A percentile compares a stretch with the other conserved stretches of the same genome.
These are phyloP conservation scores for Ptilodon capucinus DNA, from an alignment of 2,888 invertebrate genomes.

Conservation along the genomic window DNA sequence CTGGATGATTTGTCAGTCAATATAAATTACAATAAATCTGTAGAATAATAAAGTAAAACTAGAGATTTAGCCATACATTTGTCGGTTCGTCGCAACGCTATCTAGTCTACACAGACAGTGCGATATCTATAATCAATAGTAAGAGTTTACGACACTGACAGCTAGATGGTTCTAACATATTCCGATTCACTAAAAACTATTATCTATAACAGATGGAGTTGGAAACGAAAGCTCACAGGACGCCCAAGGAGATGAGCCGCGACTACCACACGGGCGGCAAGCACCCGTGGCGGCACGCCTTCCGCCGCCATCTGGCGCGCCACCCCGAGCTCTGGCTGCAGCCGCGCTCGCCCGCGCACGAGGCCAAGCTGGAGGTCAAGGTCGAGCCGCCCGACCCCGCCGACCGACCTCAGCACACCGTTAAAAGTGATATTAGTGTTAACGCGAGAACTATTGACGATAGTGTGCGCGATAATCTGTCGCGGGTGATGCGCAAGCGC, in stretches of 20 bases:
- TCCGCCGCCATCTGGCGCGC: slow-evolving; percentile 58
- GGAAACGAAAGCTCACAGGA: slow-evolving; percentile 66
- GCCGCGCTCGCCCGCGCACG: background rate
- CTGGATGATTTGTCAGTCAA: too few relatives aligned
- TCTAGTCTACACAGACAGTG: too few relatives aligned
- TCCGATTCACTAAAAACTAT: background rate
- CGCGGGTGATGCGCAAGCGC: slow-evolving; percentile 54
- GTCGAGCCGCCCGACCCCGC: slow-evolving; percentile 27
- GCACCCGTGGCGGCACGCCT: slow-evolving; percentile 69
- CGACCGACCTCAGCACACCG: slow-evolving; percentile 44
- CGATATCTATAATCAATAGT: too few relatives aligned
- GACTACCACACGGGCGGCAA: slow-evolving; percentile 73
- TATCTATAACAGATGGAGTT: slow-evolving; percentile 55
- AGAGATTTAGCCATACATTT: too few relatives aligned
- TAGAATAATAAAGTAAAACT: too few relatives aligned
- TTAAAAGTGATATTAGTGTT: slow-evolving; percentile 65
- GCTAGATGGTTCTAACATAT: background rate
- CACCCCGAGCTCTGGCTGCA: slow-evolving; percentile 61
- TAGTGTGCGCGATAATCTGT: slow-evolving; percentile 48
- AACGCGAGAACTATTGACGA: slow-evolving; percentile 56
- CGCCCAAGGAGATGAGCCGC: slow-evolving; percentile 62
- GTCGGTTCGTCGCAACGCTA: too few relatives aligned
- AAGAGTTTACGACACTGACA: too few relatives aligned
- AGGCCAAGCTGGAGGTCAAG: slow-evolving; percentile 21
- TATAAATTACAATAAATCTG: too few relatives aligned